These are phyloP conservation scores for Microdon myrmicae DNA, from an alignment of 2,888 invertebrate species.

Conservation along the genomic window DNA sequence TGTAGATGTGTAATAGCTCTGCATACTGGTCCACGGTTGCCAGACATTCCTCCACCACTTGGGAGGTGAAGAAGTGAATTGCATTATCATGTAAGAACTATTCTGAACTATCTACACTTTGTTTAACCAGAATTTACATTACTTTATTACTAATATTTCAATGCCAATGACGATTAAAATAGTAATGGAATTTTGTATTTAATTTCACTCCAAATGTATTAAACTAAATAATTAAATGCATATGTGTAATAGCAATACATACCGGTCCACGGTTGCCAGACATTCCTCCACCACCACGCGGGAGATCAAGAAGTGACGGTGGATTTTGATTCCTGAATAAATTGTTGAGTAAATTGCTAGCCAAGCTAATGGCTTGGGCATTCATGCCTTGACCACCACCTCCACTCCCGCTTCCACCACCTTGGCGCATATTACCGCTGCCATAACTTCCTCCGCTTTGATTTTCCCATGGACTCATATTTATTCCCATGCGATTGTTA, in stretches of 20 bases:
- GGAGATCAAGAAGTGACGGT: constrained; percentile 73
- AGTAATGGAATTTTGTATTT: too few relatives aligned
- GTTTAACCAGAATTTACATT: too few relatives aligned
- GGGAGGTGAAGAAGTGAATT: constrained; percentile 73
- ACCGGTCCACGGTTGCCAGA: constrained; percentile 70
- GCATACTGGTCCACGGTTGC: constrained; percentile 69
- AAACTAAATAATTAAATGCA: too few relatives aligned
- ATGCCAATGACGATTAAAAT: too few relatives aligned
- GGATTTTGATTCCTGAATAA: constrained; percentile 73
- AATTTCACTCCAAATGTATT: too few relatives aligned
- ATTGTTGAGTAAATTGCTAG: constrained; percentile 76
- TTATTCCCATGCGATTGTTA: constrained; percentile 68
- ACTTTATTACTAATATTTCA: too few relatives aligned
- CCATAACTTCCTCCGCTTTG: constrained; percentile 63
- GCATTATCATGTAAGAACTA: too few relatives aligned
- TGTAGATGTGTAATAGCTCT: too few relatives aligned
- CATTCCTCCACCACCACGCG: constrained; percentile 70
- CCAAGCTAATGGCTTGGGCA: constrained; percentile 79
- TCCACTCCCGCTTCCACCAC: too few relatives aligned
- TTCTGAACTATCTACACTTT: too few relatives aligned
- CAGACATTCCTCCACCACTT: constrained; percentile 70
- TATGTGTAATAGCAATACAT: constrained; percentile 61
- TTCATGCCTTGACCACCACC: constrained; percentile 68
- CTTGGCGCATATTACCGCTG: constrained; percentile 69
- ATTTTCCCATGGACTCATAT: constrained; percentile 67